Base-by-base conservation (phyloP, 92 coral and sea anemone species). In the Bergia puertoricense region DNA sequence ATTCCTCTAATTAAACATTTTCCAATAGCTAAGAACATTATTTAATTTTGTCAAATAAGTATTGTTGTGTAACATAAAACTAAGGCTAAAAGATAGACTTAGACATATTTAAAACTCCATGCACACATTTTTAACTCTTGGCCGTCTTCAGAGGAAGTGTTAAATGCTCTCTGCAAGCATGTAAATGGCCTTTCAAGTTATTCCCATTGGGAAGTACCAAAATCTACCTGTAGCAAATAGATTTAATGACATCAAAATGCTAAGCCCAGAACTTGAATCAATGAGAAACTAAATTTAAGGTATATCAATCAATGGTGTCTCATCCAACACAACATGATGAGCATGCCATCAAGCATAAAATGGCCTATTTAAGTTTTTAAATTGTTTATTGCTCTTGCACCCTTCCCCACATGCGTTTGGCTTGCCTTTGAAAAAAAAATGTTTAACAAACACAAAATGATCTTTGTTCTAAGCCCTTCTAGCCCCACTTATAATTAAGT, bases 1-100 rank as follows among this genome's bases (percentile, higher is more conserved):
- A 77, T 74, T 74, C 78, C 78, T 74, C 59, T 54, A 13, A 50
- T 51, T 79, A 79, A 79, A 30, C 44, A 56, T 79, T 79, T 79
- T 79, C 83, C 69, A 41, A 79, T 50, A 50, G 83, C 14, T 66
- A 66, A 66, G n/a, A 66, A 66, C 0, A 66, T 66, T 66, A 66
- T 10, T 30, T 65, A 65, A 65, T 65, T 8, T 65, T 14, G 74
- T 69, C 37, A 69, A 69, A 69, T 74, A 74, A 14, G 48, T 74
- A 13, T 38, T 74, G 79, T 38, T 74, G 79, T 74, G 79, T 74
- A 74, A 74, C 79, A 39, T 5, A 68, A 74, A 74, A 74, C 79
- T 74, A 5, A 41, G 79, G 79, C 79, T 74, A 74, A 74, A 74
- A 74, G 46, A 3, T 74, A 74, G 37, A 74, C 79, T 38, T 74